A percentile compares a stretch with the other conserved stretches of the same genome.
Conservation (phyloP, 2,113 vertebrate genomes). For the Chlorodrepanis virens region DNA sequence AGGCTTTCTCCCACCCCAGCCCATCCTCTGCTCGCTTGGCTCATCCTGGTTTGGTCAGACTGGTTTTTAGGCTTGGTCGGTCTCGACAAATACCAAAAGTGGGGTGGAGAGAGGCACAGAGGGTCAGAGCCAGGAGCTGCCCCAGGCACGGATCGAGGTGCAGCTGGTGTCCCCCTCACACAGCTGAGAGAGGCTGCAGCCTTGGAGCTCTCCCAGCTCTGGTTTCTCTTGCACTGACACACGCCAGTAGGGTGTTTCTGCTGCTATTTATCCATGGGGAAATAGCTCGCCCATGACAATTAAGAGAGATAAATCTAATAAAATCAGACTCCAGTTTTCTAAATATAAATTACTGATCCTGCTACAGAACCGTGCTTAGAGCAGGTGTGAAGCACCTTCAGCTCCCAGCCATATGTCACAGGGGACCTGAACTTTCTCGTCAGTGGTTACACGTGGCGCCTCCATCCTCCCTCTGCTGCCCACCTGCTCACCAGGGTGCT, state of each 20-base stretch:
- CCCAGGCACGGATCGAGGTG: background rate
- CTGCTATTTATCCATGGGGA: background rate
- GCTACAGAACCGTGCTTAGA: background rate
- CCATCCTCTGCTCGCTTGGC: accelerated
- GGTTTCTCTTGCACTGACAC: background rate
- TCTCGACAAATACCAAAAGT: accelerated
- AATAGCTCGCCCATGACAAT: conserved; percentile 35
- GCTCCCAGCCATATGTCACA: background rate
- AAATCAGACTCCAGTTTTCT: background rate
- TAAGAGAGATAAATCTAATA: conserved; percentile 24
- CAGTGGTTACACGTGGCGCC: background rate
- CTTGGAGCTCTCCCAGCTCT: background rate
- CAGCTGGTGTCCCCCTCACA: accelerated
- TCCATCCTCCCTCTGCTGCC: background rate
- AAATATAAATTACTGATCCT: background rate
- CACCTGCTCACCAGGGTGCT: background rate
- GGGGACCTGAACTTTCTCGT: background rate
- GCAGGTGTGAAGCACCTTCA: conserved; percentile 21
- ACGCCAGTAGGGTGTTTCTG: background rate
- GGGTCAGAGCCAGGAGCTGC: background rate
- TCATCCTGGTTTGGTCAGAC: background rate
- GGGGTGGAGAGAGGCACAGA: background rate
- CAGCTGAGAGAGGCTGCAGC: background rate
- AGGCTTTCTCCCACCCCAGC: background rate
- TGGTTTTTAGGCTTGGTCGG: background rate